Evolutionary conservation across 2,888 invertebrate genomes (phyloP).

Genomic region (Chrysolina americana): DNA sequence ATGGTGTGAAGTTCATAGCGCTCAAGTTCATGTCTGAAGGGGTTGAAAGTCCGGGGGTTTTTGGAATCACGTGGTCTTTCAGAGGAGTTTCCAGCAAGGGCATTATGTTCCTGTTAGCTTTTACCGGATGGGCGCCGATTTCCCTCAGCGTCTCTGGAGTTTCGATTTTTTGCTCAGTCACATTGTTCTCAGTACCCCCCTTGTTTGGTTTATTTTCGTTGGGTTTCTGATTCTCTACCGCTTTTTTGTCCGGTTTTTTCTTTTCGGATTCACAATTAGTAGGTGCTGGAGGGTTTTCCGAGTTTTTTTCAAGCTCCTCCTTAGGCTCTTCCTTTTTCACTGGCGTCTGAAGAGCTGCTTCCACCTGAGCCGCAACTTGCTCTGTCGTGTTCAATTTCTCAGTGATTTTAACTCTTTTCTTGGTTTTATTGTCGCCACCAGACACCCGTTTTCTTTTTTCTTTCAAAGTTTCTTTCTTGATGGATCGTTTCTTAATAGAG

Average conservation of each 20-base stretch:
- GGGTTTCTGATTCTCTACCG: conserved; percentile 59
- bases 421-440: conserved; percentile 28
- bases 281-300: conserved; percentile 2
- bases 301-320: not conserved
- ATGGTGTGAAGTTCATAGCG: conserved; percentile 58
- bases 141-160: conserved; percentile 49
- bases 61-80: conserved; percentile 54
- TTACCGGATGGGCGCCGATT: conserved; percentile 34
- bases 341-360: conserved; percentile 39
- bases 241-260: conserved; percentile 30
- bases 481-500: not conserved
- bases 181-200: conserved; percentile 52
- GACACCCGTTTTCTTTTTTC: conserved; percentile 25
- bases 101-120: conserved; percentile 55
- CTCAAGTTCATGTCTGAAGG: conserved; percentile 40
- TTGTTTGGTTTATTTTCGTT: conserved; percentile 58
- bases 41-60: conserved; percentile 57
- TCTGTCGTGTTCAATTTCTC: conserved; percentile 33
- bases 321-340: conserved; percentile 40
- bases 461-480: not conserved
- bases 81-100: conserved; percentile 57
- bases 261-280: conserved; percentile 1
- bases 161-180: conserved; percentile 39
- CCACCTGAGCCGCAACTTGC: conserved; percentile 41
- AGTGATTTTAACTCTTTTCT: conserved; percentile 36